These are phyloP conservation scores for Apodemia zela DNA, from an alignment of 2,888 invertebrate species.

Conservation along the genomic window DNA sequence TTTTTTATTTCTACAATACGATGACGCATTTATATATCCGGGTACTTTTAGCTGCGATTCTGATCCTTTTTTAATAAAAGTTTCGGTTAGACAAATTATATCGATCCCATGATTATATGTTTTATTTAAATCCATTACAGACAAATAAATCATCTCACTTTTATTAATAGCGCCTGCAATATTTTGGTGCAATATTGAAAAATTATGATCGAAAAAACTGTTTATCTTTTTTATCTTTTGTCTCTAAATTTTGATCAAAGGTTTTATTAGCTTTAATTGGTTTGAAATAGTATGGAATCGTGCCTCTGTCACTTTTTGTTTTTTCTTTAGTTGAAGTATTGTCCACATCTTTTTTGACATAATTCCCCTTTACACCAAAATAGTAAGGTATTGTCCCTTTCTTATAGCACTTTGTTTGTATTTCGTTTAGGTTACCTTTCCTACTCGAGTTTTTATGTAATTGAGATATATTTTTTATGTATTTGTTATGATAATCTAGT, in stretches of 20 bases:
- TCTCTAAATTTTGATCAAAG: background rate
- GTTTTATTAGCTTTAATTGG: background rate
- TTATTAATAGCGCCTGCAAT: slow-evolving; percentile 24
- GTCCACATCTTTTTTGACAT: background rate
- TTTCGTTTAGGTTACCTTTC: background rate
- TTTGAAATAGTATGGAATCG: background rate
- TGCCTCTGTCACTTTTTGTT: background rate
- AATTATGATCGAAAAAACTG: slow-evolving; percentile 21
- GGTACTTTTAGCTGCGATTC: background rate
- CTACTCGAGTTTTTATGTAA: background rate
- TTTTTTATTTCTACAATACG: background rate
- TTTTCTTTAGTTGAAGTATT: background rate
- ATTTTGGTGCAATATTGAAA: slow-evolving; percentile 24
- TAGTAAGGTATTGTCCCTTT: background rate
- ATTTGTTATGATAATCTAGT: background rate
- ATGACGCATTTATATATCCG: background rate
- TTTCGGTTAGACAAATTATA: slow-evolving; percentile 24
- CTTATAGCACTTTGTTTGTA: background rate
- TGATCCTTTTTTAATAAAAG: slow-evolving; percentile 19
- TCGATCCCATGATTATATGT: slow-evolving; percentile 9
- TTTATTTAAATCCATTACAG: slow-evolving; percentile 13
- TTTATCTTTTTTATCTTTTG: background rate
- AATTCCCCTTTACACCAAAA: background rate
- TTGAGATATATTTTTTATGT: no score
- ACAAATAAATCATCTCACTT: slow-evolving; percentile 12